Conservation (phyloP, 2,797 vertebrate genomes). For the Sebastes hubbsi region DNA sequence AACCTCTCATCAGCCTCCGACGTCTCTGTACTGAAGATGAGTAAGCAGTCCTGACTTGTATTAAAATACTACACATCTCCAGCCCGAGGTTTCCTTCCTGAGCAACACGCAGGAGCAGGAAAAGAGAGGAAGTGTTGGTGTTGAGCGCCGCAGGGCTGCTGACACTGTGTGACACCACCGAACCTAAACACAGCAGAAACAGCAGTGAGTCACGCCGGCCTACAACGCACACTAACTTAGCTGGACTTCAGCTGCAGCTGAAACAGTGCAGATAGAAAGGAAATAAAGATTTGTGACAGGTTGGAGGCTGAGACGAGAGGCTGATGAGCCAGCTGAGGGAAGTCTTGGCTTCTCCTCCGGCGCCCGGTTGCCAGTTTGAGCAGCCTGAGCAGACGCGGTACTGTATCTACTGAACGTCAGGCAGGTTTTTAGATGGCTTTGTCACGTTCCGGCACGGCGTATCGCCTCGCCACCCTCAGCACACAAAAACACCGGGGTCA, state of each 20-base stretch:
- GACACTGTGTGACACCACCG: slow-evolving; percentile 1
- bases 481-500: slow-evolving; percentile 42
- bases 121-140: not conserved
- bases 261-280: not conserved
- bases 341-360: not conserved
- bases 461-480: not conserved
- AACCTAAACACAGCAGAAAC: slow-evolving; percentile 10
- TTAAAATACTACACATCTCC: not conserved
- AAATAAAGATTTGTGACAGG: not conserved
- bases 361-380: not conserved
- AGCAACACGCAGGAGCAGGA: not conserved
- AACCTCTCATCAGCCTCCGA: not conserved
- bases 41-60: slow-evolving; percentile 11
- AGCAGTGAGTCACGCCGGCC: slow-evolving; percentile 5
- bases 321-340: not conserved
- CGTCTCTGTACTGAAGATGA: not conserved
- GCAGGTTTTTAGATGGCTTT: slow-evolving; percentile 2
- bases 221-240: not conserved
- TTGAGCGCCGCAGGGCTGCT: not conserved
- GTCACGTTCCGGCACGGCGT: not conserved
- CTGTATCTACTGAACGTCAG: not conserved
- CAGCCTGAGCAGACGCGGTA: not conserved
- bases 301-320: not conserved
- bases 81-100: not conserved
- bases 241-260: not conserved